A percentile compares a stretch with the other conserved stretches of the same genome.
Conservation (phyloP, 2,797 vertebrate genomes). For the Xenops minutus region DNA sequence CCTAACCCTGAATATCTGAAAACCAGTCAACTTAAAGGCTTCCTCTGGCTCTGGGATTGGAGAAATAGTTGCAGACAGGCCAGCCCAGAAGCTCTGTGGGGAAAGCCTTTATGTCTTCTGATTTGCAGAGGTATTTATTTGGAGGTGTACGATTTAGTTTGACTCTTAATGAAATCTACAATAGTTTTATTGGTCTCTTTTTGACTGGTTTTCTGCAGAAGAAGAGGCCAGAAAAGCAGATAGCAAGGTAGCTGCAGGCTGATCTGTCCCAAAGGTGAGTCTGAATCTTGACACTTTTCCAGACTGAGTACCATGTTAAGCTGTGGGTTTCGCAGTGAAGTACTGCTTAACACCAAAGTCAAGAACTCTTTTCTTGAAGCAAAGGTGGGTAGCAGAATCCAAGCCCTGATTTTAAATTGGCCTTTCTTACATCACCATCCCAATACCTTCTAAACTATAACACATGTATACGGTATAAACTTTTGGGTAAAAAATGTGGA, state of each 20-base stretch:
- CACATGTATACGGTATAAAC: background rate
- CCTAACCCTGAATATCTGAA: background rate
- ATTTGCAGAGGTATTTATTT: no score
- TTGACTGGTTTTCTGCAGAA: background rate
- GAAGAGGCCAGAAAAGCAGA: background rate
- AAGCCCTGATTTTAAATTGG: background rate
- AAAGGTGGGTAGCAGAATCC: background rate
- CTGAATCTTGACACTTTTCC: background rate
- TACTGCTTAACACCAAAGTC: background rate
- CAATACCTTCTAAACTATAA: background rate
- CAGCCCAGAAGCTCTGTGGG: background rate
- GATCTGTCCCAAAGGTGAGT: background rate
- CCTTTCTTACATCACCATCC: background rate
- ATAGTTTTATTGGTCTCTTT: background rate
- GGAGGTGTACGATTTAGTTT: no score
- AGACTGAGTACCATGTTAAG: background rate
- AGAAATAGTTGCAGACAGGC: background rate
- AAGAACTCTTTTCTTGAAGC: background rate
- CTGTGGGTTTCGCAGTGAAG: background rate
- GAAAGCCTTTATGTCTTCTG: no score
- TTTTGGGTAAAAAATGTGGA: background rate
- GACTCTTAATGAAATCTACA: no score
- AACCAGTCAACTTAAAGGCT: background rate
- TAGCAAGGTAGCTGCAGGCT: background rate
- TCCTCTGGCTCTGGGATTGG: background rate